These are phyloP conservation scores for Pelodytes ibericus DNA, from an alignment of 2,797 vertebrate species.

Conservation along the genomic window DNA sequence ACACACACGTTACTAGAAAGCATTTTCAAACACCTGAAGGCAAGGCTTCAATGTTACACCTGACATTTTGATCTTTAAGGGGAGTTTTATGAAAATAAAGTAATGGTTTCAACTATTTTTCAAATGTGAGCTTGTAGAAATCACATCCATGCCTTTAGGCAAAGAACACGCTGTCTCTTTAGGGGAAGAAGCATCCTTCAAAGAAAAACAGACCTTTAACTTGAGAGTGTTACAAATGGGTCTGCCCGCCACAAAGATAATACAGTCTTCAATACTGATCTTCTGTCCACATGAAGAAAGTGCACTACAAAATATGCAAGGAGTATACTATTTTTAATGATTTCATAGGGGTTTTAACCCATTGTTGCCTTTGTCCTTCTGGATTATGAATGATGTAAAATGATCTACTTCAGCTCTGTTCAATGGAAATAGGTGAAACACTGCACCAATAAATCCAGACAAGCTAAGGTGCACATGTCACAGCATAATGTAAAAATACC, in stretches of 20 bases:
- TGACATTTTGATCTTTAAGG: neutral
- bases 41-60: neutral
- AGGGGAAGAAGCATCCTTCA: constrained; percentile 24
- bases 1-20: too few relatives aligned
- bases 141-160: constrained; percentile 29
- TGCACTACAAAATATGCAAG: constrained; percentile 12
- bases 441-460: too few relatives aligned
- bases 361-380: too few relatives aligned
- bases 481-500: too few relatives aligned
- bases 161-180: constrained; percentile 29
- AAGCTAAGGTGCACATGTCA: too few relatives aligned
- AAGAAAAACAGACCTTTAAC: constrained; percentile 19
- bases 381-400: too few relatives aligned
- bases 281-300: constrained; percentile 7
- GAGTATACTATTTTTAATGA: neutral
- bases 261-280: constrained; percentile 7
- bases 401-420: too few relatives aligned
- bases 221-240: constrained; percentile 9
- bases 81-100: constrained; percentile 10
- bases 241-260: neutral
- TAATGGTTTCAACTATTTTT: constrained; percentile 20
- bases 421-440: too few relatives aligned
- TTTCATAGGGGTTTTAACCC: neutral
- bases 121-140: constrained; percentile 14
- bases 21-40: neutral